These are phyloP conservation scores for Hypothenemus hampei DNA, from an alignment of 1,140 invertebrate genomes.

Conservation along the genomic window DNA sequence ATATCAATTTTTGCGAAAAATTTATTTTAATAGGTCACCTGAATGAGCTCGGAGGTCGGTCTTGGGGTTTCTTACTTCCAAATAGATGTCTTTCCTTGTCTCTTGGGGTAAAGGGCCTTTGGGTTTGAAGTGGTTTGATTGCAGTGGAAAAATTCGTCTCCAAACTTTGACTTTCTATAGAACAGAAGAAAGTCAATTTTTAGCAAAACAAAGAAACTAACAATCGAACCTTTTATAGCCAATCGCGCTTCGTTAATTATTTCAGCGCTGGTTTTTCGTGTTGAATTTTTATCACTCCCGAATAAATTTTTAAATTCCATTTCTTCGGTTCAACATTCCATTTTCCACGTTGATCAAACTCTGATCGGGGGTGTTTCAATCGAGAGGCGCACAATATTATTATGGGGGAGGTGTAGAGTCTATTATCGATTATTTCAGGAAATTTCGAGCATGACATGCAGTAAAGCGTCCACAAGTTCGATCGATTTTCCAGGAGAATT, in stretches of 20 bases:
- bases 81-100: slow-evolving; percentile 68
- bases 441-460: slow-evolving; percentile 27
- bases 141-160: slow-evolving; percentile 39
- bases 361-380: neutral
- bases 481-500: slow-evolving; percentile 11
- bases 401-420: neutral
- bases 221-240: slow-evolving; percentile 46
- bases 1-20: slow-evolving; percentile 7
- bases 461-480: neutral
- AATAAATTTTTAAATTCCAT: slow-evolving; percentile 30
- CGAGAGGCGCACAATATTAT: neutral
- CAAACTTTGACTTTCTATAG: slow-evolving; percentile 39
- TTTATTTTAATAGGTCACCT: slow-evolving; percentile 49
- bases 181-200: neutral
- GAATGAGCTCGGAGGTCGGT: slow-evolving; percentile 72
- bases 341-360: neutral
- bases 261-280: slow-evolving; percentile 63
- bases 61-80: slow-evolving; percentile 51
- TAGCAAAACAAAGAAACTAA: neutral
- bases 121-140: slow-evolving; percentile 56
- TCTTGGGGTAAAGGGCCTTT: slow-evolving; percentile 73
- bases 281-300: slow-evolving; percentile 25
- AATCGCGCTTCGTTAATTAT: slow-evolving; percentile 73
- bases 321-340: neutral
- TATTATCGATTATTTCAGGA: slow-evolving; percentile 36